Evolutionary conservation across 1,140 invertebrate genomes (phyloP).

Genomic region (Heliconius congener): DNA sequence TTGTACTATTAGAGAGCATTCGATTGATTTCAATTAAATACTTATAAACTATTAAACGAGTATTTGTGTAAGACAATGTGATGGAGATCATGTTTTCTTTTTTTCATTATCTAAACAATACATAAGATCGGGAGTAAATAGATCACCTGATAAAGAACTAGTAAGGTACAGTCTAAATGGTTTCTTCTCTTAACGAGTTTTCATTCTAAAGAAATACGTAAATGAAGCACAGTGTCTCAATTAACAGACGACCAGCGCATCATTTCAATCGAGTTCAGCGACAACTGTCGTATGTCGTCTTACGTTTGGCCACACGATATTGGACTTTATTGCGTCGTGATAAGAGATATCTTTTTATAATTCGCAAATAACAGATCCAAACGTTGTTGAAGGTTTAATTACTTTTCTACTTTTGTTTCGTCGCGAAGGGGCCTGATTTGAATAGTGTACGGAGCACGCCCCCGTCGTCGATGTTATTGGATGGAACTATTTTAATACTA

Average conservation of each 20-base stretch:
- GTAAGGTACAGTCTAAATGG: neutral
- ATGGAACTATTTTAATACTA: constrained; percentile 5
- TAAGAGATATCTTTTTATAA: neutral
- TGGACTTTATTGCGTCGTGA: neutral
- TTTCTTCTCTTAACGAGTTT: neutral
- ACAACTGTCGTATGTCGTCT: neutral
- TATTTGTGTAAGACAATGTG: no score
- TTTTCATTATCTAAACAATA: neutral
- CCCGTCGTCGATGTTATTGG: constrained; percentile 17
- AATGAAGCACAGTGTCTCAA: constrained; percentile 5
- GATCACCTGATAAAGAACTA: neutral
- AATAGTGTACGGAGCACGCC: constrained; percentile 6
- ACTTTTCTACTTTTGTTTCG: constrained; percentile 27
- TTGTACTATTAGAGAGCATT: neutral
- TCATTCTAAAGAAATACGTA: neutral
- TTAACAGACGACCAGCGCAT: neutral
- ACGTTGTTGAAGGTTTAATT: constrained; percentile 23
- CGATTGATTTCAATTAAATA: neutral
- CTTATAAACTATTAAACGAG: neutral
- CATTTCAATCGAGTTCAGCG: neutral
- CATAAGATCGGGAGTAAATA: neutral
- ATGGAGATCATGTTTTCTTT: neutral
- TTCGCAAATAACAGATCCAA: constrained; percentile 10
- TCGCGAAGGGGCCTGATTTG: constrained; percentile 5
- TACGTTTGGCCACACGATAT: neutral